Evolutionary conservation across 2,113 vertebrate species (phyloP), one percentile per base, ranked within the genome.

Genomic region (Blennius ocellaris): DNA sequence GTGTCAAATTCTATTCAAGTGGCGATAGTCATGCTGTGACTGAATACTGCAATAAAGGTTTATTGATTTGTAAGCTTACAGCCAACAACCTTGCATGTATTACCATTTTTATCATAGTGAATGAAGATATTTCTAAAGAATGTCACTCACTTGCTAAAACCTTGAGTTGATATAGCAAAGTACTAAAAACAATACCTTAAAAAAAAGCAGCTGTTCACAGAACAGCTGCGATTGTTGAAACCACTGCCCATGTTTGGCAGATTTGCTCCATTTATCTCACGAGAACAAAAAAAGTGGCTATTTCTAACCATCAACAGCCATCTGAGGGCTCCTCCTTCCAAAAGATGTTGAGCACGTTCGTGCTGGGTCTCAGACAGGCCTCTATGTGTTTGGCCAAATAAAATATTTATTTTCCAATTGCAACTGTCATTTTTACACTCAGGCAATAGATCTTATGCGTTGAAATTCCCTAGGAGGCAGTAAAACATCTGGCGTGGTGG

Each of bases 341-440:
- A 14, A 16, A 50, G 60, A 73, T 58, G 67, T 3, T 63, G 55
- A 65, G 45, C 53, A 11, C 51, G 70, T 51, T 76, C 51, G 79
- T 85, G 71, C 80, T 65, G 57, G 68, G 73, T 71, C 60, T 79
- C 59, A 71, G 78, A 55, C 41, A 53, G 61, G 54, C 65, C 60
- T 71, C 56, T 61, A 66, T 68, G 56, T 67, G 11, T 47, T 70
- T 75, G 57, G 78, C 86, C 87, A 83, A 82, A 76, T 84, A 30
- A 68, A 87, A 87, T 84, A 86, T 87, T 85, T 84, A 74, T 83
- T 83, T 84, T 85, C 81, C 61, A 82, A 80, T 70, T 61, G 58
- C 73, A 72, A 69, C 56, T 74, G 67, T 43, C 64, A 73, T 78
- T 76, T 85, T 76, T 81, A 81, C 80, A 80, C 73, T 65, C 43